A percentile compares a stretch with the other conserved stretches of the same genome.
phyloP scores from a whole-genome alignment of 2,113 vertebrate species.

The Scophthalmus maximus region DNA sequence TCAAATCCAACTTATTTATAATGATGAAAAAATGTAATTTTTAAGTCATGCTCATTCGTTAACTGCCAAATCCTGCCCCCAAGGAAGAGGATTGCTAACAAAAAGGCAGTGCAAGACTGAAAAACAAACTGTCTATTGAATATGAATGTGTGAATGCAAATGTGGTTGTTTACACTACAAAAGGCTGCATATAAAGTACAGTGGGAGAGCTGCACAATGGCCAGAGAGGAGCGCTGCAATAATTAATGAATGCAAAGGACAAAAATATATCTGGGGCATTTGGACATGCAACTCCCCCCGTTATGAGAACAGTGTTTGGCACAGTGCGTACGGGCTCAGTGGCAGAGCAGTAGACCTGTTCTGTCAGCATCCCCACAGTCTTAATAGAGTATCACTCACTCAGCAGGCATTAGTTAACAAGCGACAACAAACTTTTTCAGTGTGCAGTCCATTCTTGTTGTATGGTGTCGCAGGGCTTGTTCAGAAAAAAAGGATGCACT shows the following conservation, averaged over 20 bases:
- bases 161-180: not conserved
- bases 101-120: too few relatives aligned
- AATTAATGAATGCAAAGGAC: conserved; percentile 10
- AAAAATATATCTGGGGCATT: conserved; percentile 23
- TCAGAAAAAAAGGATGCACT: conserved; percentile 23
- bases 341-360: conserved; percentile 24
- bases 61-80: too few relatives aligned
- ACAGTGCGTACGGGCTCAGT: not conserved
- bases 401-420: not conserved
- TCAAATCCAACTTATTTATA: not conserved
- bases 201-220: conserved; percentile 1
- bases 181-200: conserved; percentile 1
- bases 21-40: not conserved
- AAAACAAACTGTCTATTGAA: not conserved
- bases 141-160: conserved; percentile 12
- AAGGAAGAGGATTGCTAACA: too few relatives aligned
- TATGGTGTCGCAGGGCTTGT: not conserved
- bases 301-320: conserved; percentile 42
- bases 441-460: not conserved
- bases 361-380: conserved; percentile 3
- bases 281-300: conserved; percentile 4
- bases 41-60: too few relatives aligned
- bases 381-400: not conserved
- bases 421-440: not conserved
- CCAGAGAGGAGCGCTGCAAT: not conserved